Evolutionary conservation across 2,797 vertebrate species (phyloP), one percentile per base, ranked within the genome.

Genomic region (Diplodus puntazzo): DNA sequence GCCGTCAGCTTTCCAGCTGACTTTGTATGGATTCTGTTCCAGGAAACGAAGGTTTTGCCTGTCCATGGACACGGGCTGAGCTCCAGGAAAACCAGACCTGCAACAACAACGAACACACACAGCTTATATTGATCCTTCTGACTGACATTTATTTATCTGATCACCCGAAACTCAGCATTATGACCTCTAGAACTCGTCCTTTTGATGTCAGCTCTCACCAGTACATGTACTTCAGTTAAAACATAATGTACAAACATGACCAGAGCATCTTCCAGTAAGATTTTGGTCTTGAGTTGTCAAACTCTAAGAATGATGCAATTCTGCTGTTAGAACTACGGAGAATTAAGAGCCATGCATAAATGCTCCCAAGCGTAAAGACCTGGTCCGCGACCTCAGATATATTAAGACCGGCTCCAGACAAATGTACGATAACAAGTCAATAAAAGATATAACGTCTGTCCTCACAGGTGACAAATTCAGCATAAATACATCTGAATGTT

Each of bases 1-100:
- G 80, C 98, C 98, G 53, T 99, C 98, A 76, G 98, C 98, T 95
- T 99, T 99, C 98, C 98, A 99, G 95, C 98, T 99, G 94, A 99
- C 98, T 97, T 98, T 99, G 92, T 99, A 99, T 21, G 96, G 96
- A 73, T 97, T 98, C 92, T 97, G 96, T 78, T 98, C 96, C 84
- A 99, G 89, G 83, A 99, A 95, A 81, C 95, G 96, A 82, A 99
- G 95, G 92, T 99, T 99, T 85, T 97, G 95, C 66, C 96, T 95
- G 92, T 99, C 97, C 98, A 99, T 99, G 83, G 98, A 99, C 86
- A 99, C 97, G 20, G 98, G 98, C 83, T 99, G 98, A 20, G 98
- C 97, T 68, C 98, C 98, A 53, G 98, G 98, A 89, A 99, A 99
- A 82, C 98, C 98, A 91, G 96, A 96, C 85, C 98, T 99, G 83